Conservation (phyloP, 1,140 invertebrate species). For the Macrosteles quadrilineatus region DNA sequence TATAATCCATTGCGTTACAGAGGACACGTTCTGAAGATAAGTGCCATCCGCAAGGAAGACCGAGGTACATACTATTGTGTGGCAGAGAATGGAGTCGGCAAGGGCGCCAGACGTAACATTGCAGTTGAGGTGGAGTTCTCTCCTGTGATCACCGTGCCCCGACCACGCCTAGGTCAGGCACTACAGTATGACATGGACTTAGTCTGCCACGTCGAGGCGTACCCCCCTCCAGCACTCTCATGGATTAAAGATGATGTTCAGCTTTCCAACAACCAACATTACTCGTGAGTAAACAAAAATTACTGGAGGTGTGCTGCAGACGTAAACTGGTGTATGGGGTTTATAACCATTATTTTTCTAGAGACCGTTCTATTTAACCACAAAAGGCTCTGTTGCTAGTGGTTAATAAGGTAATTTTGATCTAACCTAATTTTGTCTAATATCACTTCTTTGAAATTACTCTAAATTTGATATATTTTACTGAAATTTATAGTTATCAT, state of each 20-base stretch:
- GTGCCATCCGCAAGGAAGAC: slow-evolving; percentile 79
- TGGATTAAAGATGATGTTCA: slow-evolving; percentile 84
- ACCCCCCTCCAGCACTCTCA: slow-evolving; percentile 82
- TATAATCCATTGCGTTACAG: too few relatives aligned
- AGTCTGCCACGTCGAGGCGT: slow-evolving; percentile 90
- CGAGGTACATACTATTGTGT: slow-evolving; percentile 92
- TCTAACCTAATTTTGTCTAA: too few relatives aligned
- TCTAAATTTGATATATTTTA: too few relatives aligned
- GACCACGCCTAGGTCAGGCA: slow-evolving; percentile 80
- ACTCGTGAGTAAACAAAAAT: slow-evolving; percentile 52
- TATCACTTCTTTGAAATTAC: too few relatives aligned
- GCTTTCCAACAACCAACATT: slow-evolving; percentile 87
- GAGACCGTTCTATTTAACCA: too few relatives aligned
- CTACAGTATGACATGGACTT: slow-evolving; percentile 91
- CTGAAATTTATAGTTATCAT: too few relatives aligned
- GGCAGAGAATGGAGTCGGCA: slow-evolving; percentile 87
- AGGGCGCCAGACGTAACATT: slow-evolving; percentile 80
- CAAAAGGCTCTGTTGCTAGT: too few relatives aligned
- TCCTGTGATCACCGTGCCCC: slow-evolving; percentile 79
- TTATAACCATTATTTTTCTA: too few relatives aligned
- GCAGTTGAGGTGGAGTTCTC: slow-evolving; percentile 88
- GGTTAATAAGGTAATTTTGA: too few relatives aligned
- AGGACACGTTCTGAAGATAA: slow-evolving; percentile 83
- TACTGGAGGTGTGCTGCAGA: too few relatives aligned
- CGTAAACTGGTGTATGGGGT: too few relatives aligned